Base-by-base conservation (phyloP, 2,888 invertebrate species). In the Rotaria sp. region DNA sequence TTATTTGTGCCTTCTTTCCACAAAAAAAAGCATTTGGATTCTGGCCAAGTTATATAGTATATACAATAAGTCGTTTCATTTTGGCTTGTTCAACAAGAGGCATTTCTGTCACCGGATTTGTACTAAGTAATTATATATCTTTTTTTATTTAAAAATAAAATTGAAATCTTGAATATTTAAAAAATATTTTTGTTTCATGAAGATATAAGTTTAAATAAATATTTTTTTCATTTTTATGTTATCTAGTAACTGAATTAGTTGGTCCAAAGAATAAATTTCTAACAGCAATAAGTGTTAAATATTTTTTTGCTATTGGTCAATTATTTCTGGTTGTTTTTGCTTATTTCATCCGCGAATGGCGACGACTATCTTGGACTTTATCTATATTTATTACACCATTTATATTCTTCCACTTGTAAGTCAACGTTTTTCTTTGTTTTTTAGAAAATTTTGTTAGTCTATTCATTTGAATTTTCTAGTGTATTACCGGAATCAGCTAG, bases 401-500 rank as follows among this genome's bases (percentile, higher is more conserved):
- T 57, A 50, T 85, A 35, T 80, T 45, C 57, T 85, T 80, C 18
- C 57, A 75, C 84, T 87, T 57, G 87, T 92, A 90, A 88, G 88
- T 88, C 57, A 59, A 26, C 18, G n/a, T 45, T 84, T 57, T 30
- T 38, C 35, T 57, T 50, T 84, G n/a, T 26, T 41, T 26, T 38
- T 10, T n/a, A 15, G 30, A 18, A 21, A 45, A 8, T 30, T 80
- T 50, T 35, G 26, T 24, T n/a, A n/a, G 48, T 57, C 2, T 85
- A 35, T 24, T 2, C 3, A 38, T 30, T 35, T 10, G 2, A 2
- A 35, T 74, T n/a, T 21, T 74, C 26, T 75, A 86, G 86, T 74
- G 24, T 85, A n/a, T 35, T 87, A 50, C 87, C 87, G 1, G 87
- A 87, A 85, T 87, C 87, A 30, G 75, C 85, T 45, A 45, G 87